Percentiles rank a stretch among this genome's conserved stretches.
These are phyloP conservation scores for Zapus hudsonius DNA, from an alignment of 2,113 vertebrate genomes.

Conservation along the genomic window DNA sequence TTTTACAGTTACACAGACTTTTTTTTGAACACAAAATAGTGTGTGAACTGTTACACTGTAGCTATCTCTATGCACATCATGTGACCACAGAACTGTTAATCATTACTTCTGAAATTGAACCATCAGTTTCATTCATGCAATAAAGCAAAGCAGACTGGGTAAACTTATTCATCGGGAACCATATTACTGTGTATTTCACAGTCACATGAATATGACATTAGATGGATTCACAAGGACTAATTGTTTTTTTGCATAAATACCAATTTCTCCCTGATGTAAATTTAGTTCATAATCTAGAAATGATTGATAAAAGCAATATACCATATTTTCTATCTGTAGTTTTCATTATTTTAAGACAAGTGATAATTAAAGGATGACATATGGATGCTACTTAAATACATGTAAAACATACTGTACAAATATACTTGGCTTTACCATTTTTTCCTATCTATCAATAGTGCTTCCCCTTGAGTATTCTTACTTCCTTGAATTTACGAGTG, in stretches of 20 bases:
- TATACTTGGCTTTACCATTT: constrained; percentile 86
- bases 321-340: constrained; percentile 80
- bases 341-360: constrained; percentile 85
- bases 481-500: not conserved
- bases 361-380: constrained; percentile 85
- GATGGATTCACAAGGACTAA: constrained; percentile 84
- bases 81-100: constrained; percentile 91
- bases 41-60: constrained; percentile 90
- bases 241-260: constrained; percentile 92
- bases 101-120: constrained; percentile 90
- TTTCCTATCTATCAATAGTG: constrained; percentile 83
- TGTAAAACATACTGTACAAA: constrained; percentile 91
- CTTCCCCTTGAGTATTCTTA: constrained; percentile 76
- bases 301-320: constrained; percentile 85
- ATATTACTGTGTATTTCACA: constrained; percentile 91
- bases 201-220: constrained; percentile 86
- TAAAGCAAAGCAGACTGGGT: constrained; percentile 88
- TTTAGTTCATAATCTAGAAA: constrained; percentile 85
- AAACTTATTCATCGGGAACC: constrained; percentile 89
- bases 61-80: constrained; percentile 91
- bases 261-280: constrained; percentile 89
- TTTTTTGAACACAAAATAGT: constrained; percentile 86
- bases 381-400: constrained; percentile 89
- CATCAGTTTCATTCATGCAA: constrained; percentile 93
- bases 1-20: constrained; percentile 87